Base-by-base conservation (phyloP, 2,797 vertebrate genomes). In the Anabacerthia variegaticeps region DNA sequence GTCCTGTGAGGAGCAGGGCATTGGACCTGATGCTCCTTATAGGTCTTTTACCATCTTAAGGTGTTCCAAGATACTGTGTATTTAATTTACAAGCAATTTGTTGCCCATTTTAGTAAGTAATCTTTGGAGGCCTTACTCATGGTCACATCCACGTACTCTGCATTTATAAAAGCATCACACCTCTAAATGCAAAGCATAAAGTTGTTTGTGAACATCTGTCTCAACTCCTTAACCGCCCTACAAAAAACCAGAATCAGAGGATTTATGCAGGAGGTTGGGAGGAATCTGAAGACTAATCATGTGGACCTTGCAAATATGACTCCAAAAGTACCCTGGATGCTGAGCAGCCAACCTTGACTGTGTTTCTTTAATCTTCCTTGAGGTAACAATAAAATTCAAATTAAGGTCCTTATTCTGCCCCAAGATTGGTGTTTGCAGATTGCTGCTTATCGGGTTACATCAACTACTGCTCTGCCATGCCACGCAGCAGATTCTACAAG, bases 301-400 rank as follows among this genome's bases (percentile, higher is more conserved):
- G 0, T 43, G 26, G n/a, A 62, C 55, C 52, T 92, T 67, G 37
- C 22, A 74, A 82, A 52, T 39, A 19, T 13, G 30, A 61, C 23
- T 79, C 44, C 14, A 79, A 91, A 69, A 30, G 10, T 49, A 30
- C 28, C 12, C n/a, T 71, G 83, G 27, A 28, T 71, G 32, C 43
- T 63, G 67, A 92, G 71, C 74, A 82, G 59, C 32, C 77, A 76
- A 9, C 13, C 69, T 76, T 76, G 62, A 52, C 46, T 58, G 3
- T 26, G n/a, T 65, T 83, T 69, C 82, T 80, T 73, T 66, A 76
- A 82, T 85, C 27, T 77, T 92, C 80, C 63, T 82, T 79, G 59
- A 69, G 36, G 55, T 89, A 85, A 74, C 63, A 82, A 66, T 52
- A 90, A 88, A 90, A 95, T 79, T 87, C 67, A 94, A 95, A 95